Evolutionary conservation across 2,113 vertebrate genomes (phyloP), one percentile per base, ranked within the genome.

Genomic region (Burhinus oedicnemus): DNA sequence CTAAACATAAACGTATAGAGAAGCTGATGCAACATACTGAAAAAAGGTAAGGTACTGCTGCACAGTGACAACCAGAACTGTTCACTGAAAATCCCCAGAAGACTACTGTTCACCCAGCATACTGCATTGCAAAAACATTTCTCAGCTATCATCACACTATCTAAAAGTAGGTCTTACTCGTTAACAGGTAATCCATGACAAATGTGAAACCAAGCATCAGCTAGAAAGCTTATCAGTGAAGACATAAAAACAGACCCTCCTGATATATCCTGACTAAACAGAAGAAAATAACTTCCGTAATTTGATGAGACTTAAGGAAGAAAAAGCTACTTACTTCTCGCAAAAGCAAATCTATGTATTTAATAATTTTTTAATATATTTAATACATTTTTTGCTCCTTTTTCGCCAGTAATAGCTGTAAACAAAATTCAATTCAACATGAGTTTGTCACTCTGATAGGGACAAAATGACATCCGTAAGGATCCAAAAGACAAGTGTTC

Each of bases 221-320:
- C 47, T 74, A n/a, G 3, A 89, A 90, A 72, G 19, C 26, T 64
- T 49, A 65, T 26, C 65, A 42, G 8, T 25, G 42, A 82, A 72
- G 32, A 77, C 14, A 42, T 14, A 71, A 55, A 34, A 74, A 15
- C 16, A 72, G 75, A 42, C 30, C 21, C 30, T 34, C 0, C 0
- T 62, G 17, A 82, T 26, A 47, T 20, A 89, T 10, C 44, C 10
- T 1, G 7, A 34, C 44, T 42, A 52, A 21, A 79, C 5, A 75
- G 38, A 78, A 74, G 23, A 83, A 68, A 83, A 49, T 29, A 51
- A 51, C 49, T 23, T 51, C 22, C 49, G 3, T 25, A 57, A 78
- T 81, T 78, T 81, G 22, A 89, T 29, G 5, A 32, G 19, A 69
- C 21, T 42, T 60, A 27, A 58, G 20, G 12, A 83, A 51, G 15